Conservation (phyloP, 2,888 invertebrate genomes). For the Acronicta leporina region DNA sequence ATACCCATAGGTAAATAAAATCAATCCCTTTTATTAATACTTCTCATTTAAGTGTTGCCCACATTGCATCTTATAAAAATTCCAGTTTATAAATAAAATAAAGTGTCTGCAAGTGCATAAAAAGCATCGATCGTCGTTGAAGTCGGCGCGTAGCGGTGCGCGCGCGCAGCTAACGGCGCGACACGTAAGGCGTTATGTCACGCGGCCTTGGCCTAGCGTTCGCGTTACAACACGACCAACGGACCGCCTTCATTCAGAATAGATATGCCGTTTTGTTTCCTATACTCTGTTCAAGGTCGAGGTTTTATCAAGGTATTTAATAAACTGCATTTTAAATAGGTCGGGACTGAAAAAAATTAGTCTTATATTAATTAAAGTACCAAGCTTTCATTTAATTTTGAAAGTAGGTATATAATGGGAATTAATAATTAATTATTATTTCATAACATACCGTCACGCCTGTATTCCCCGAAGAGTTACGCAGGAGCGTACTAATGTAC, state of each 20-base stretch:
- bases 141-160: conserved; percentile 51
- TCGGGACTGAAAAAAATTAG: conserved; percentile 5
- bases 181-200: conserved; percentile 70
- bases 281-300: conserved; percentile 51
- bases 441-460: no score
- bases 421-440: no score
- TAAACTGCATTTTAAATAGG: conserved; percentile 11
- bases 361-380: no score
- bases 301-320: conserved; percentile 43
- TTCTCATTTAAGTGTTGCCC: not conserved
- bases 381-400: no score
- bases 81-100: conserved; percentile 26
- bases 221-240: conserved; percentile 68
- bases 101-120: conserved; percentile 39
- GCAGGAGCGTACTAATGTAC: no score
- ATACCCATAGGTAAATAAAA: no score
- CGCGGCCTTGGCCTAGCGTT: conserved; percentile 86
- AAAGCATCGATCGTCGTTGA: conserved; percentile 54
- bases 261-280: conserved; percentile 63
- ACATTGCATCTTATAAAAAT: conserved; percentile 3
- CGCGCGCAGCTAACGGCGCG: conserved; percentile 56
- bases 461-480: no score
- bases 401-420: no score
- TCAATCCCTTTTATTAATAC: no score
- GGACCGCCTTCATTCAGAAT: conserved; percentile 62